A percentile compares a stretch with the other conserved stretches of the same genome.
Evolutionary conservation across 2,888 invertebrate genomes (phyloP).

Genomic region (Amiota mariae): DNA sequence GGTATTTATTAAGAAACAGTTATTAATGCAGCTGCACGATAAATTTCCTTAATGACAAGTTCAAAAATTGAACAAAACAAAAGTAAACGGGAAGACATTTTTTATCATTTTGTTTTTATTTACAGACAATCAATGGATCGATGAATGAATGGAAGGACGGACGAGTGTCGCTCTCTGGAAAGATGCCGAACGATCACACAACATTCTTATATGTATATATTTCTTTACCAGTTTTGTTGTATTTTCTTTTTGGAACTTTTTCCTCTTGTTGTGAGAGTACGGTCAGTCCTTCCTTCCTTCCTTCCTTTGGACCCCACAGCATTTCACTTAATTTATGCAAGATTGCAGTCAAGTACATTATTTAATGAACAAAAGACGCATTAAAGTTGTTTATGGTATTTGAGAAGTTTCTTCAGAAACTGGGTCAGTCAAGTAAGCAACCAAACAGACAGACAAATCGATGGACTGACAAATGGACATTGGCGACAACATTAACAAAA

Average conservation of each 20-base stretch:
- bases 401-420: constrained; percentile 16
- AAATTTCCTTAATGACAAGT: constrained; percentile 56
- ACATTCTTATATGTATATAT: constrained; percentile 44
- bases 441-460: too few relatives aligned
- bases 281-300: too few relatives aligned
- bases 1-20: constrained; percentile 47
- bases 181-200: constrained; percentile 21
- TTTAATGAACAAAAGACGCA: constrained; percentile 24
- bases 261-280: constrained; percentile 38
- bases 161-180: too few relatives aligned
- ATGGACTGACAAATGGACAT: too few relatives aligned
- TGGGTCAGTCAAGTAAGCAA: constrained; percentile 2
- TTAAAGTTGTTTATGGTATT: constrained; percentile 26
- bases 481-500: too few relatives aligned
- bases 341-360: constrained; percentile 10
- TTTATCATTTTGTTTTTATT: constrained; percentile 36
- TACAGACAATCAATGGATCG: too few relatives aligned
- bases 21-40: constrained; percentile 46
- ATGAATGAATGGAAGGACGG: too few relatives aligned
- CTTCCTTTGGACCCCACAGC: constrained; percentile 25
- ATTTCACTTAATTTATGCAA: constrained; percentile 54
- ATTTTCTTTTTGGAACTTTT: constrained; percentile 48
- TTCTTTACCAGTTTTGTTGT: constrained; percentile 53
- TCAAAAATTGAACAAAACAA: constrained; percentile 3
- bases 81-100: neutral